These are phyloP conservation scores for Eulimnadia texana DNA, from an alignment of 1,140 invertebrate species.

Conservation along the genomic window DNA sequence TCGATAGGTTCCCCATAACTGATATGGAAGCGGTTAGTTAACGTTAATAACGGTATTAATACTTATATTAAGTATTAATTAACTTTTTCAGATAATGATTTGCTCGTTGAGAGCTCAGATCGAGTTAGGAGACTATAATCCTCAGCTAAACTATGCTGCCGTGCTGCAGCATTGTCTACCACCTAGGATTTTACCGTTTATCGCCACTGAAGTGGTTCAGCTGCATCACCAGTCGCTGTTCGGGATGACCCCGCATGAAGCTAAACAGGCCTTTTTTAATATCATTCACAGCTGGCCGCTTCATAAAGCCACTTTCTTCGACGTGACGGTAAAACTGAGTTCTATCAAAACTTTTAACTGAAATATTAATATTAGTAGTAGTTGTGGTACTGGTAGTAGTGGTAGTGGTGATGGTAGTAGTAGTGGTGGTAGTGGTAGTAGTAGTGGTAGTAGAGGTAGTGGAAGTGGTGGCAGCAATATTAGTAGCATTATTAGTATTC, in stretches of 20 bases:
- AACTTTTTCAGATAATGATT: conserved; percentile 59
- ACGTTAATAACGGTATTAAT: neutral
- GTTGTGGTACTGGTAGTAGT: no score
- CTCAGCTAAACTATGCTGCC: conserved; percentile 49
- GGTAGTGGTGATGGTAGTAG: no score
- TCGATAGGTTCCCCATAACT: conserved; percentile 77
- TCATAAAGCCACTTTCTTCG: conserved; percentile 82
- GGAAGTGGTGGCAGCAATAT: no score
- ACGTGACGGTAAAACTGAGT: conserved; percentile 58
- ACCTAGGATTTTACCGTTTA: conserved; percentile 51
- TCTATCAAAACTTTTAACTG: neutral
- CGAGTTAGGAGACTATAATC: conserved; percentile 70
- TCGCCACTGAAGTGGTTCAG: conserved; percentile 60
- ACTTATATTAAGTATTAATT: conserved; percentile 6
- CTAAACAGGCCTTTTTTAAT: conserved; percentile 86
- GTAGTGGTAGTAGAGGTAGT: no score
- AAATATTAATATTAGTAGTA: no score
- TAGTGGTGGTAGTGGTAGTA: no score
- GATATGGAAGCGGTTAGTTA: conserved; percentile 77
- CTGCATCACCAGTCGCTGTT: conserved; percentile 74
- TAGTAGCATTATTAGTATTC: no score
- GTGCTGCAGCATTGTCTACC: conserved; percentile 69
- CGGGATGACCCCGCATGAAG: conserved; percentile 67
- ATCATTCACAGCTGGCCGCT: conserved; percentile 84
- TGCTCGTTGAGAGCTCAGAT: conserved; percentile 85